Conservation (phyloP, 2,113 vertebrate species). For the Falco punctatus region DNA sequence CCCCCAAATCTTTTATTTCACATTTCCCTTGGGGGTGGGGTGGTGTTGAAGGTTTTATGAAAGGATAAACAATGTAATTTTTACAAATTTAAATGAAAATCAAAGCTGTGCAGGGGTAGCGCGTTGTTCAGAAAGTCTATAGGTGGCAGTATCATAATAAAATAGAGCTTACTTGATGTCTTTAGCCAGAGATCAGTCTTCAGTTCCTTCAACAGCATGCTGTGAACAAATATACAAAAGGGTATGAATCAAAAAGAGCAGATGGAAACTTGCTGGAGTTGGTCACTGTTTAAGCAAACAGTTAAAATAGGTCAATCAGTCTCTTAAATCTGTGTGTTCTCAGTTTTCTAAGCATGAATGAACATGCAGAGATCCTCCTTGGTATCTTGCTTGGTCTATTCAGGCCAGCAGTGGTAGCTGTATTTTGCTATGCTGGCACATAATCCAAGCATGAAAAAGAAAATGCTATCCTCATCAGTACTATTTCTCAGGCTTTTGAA, state of each 20-base stretch:
- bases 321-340: neutral
- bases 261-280: neutral
- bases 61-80: neutral
- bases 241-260: neutral
- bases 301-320: neutral
- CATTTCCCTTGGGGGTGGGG: fast-evolving
- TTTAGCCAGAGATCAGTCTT: neutral
- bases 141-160: constrained; percentile 44
- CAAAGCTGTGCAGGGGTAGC: neutral
- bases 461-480: neutral
- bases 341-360: neutral
- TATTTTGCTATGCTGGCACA: neutral
- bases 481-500: neutral
- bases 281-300: neutral
- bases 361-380: neutral
- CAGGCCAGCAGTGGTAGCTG: neutral
- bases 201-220: neutral
- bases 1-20: neutral
- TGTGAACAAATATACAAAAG: neutral
- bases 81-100: neutral
- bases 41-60: neutral
- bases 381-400: neutral
- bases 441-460: neutral
- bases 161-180: neutral
- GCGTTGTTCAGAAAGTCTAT: neutral